Evolutionary conservation across 2,113 vertebrate species (phyloP), one percentile per base, ranked within the genome.

Genomic region (Loxodonta africana): DNA sequence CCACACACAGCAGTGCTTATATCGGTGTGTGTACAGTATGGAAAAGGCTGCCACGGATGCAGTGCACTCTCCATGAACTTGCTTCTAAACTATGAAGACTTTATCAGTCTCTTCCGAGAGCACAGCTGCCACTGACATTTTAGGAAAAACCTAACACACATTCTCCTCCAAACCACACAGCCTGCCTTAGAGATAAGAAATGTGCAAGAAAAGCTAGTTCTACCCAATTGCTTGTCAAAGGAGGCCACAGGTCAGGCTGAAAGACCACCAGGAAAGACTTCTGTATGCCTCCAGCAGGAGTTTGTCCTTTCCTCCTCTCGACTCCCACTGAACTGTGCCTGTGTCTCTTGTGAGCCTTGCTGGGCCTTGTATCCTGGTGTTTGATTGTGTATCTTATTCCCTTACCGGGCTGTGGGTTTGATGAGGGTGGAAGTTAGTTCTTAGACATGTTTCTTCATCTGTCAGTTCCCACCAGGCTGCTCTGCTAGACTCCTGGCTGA

Each of bases 1-100:
- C 73, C 37, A 2, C 4, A 11, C 1, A 5, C 2, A 20, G 57
- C 62, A 33, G 86, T 84, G 48, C 23, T 37, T 63, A 25, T 18
- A 23, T 48, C 8, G 20, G 28, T 21, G 30, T n/a, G 0, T 21
- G 2, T 30, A 10, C 8, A 4, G 63, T 1, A 23, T 10, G 5
- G 80, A 21, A 51, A 71, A 77, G 20, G 8, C n/a, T 2, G 30
- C 65, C 25, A 41, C 8, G 11, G 8, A 62, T 53, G 10, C 26
- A 5, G 25, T 23, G 17, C 15, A 25, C 10, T 25, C n/a, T 8
- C 33, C 23, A 6, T 25, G 83, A 63, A 18, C 21, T 41, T 67
- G 30, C 51, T 81, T 48, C 46, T 91, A 37, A 76, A 62, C 17
- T 51, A 2, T 74, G 37, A 51, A 30, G 1, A 11, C 33, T 80